phyloP scores from a whole-genome alignment of 1,140 invertebrate genomes.

The Pseudomyrmex concolor region DNA sequence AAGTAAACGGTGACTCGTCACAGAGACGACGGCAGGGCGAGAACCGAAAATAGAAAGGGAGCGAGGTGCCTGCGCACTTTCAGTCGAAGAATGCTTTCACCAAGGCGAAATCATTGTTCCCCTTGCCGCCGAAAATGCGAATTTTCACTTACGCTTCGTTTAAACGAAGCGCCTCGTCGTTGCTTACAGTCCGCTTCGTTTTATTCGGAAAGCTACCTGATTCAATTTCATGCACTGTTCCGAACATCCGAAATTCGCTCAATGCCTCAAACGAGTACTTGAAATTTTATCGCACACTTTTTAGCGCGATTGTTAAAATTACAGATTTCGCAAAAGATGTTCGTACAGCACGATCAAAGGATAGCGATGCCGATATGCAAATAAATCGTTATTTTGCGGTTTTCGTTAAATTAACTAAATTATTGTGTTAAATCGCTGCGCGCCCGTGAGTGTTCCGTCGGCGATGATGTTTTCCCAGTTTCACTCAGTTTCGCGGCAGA shows the following conservation, averaged over 20 bases:
- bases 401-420: conserved; percentile 75
- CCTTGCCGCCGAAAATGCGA: conserved; percentile 52
- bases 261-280: not conserved
- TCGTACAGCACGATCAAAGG: conserved; percentile 47
- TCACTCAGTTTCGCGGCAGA: conserved; percentile 14
- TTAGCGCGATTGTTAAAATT: conserved; percentile 1
- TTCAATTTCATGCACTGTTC: conserved; percentile 31
- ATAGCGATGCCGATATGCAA: conserved; percentile 54
- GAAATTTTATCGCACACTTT: conserved; percentile 6
- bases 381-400: conserved; percentile 72
- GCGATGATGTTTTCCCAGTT: conserved; percentile 61
- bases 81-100: conserved; percentile 33
- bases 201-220: conserved; percentile 21
- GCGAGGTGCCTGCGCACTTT: conserved; percentile 62
- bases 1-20: conserved; percentile 42
- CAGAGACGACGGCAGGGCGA: not conserved
- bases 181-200: conserved; percentile 17
- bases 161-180: conserved; percentile 5
- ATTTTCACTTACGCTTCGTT: conserved; percentile 62
- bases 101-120: conserved; percentile 57
- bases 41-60: conserved; percentile 63
- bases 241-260: not conserved
- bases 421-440: conserved; percentile 71
- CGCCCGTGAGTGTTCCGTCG: conserved; percentile 12
- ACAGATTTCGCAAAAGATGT: conserved; percentile 63